These are phyloP conservation scores for Drosophila sproati DNA, from an alignment of 1,140 invertebrate species.

Conservation along the genomic window DNA sequence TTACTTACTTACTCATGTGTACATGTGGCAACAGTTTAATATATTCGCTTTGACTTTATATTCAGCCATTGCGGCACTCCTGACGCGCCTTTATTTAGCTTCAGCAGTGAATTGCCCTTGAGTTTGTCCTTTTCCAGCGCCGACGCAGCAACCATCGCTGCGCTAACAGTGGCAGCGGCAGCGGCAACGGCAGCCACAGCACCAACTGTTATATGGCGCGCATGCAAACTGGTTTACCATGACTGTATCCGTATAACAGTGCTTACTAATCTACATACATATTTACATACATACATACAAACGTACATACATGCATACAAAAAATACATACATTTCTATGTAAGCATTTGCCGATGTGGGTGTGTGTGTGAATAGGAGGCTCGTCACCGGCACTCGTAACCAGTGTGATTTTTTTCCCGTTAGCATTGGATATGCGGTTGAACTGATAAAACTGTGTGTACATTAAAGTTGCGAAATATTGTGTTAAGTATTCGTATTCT, in stretches of 20 bases:
- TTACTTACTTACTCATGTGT: background rate
- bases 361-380: constrained; percentile 57
- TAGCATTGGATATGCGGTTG: background rate
- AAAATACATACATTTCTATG: background rate
- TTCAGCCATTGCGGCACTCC: constrained; percentile 19
- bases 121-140: constrained; percentile 75
- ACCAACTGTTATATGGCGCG: constrained; percentile 60
- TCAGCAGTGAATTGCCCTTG: constrained; percentile 66
- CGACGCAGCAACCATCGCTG: constrained; percentile 34
- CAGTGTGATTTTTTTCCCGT: constrained; percentile 3
- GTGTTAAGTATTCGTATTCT: background rate
- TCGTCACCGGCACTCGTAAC: constrained; percentile 52
- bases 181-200: constrained; percentile 15
- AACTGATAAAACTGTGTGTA: background rate
- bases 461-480: too few species aligned
- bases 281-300: background rate
- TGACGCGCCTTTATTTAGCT: constrained; percentile 40
- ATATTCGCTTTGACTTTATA: constrained; percentile 9
- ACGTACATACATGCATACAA: background rate
- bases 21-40: background rate
- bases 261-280: constrained; percentile 15
- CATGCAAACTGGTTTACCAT: constrained; percentile 69
- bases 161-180: constrained; percentile 19
- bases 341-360: background rate
- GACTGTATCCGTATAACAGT: constrained; percentile 30